Evolutionary conservation across 2,888 invertebrate genomes (phyloP), one percentile per base, ranked within the genome.

Genomic region (Timema podura): DNA sequence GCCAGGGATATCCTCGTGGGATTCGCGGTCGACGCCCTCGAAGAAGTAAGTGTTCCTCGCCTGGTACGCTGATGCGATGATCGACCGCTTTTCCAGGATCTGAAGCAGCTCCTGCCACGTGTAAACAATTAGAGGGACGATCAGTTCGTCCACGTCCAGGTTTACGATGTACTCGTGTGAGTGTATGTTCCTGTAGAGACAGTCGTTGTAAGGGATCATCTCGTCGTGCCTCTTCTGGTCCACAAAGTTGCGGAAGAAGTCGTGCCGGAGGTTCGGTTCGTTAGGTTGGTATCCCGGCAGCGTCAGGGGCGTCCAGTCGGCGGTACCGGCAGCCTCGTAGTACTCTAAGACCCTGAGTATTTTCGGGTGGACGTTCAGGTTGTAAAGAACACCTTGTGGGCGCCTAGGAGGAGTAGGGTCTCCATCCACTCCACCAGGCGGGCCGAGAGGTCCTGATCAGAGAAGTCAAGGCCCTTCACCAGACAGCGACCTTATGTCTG

Each of bases 221-320:
- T 91, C 91, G 80, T 90, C 83, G 69, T 85, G 86, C 75, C 91
- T 83, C 77, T 91, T 87, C 78, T 90, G 90, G 86, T 90, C 91
- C 49, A 85, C 77, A 74, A 84, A 82, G 46, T 80, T 77, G 74
- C 78, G 78, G 44, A 85, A 78, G 71, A 82, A 82, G 2, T 75
- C 74, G 54, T 82, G 78, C 61, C 85, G 78, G 44, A 76, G 76
- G 2, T 73, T 72, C 9, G 81, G 81, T 16, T 78, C 78, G 72
- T 83, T 84, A 0, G 85, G 84, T 69, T 82, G 79, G 68, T 82
- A 79, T 10, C 83, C 84, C 70, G 86, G 86, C 78, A 87, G 82
- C 77, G 85, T 84, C 78, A 87, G 6, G n/a, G 6, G 67, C 45
- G 92, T 92, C 5, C 93, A 89, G 73, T 89, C 87, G 0, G 91